These are phyloP conservation scores for Aptenodytes forsteri DNA, from an alignment of 2,113 vertebrate species.

Conservation along the genomic window DNA sequence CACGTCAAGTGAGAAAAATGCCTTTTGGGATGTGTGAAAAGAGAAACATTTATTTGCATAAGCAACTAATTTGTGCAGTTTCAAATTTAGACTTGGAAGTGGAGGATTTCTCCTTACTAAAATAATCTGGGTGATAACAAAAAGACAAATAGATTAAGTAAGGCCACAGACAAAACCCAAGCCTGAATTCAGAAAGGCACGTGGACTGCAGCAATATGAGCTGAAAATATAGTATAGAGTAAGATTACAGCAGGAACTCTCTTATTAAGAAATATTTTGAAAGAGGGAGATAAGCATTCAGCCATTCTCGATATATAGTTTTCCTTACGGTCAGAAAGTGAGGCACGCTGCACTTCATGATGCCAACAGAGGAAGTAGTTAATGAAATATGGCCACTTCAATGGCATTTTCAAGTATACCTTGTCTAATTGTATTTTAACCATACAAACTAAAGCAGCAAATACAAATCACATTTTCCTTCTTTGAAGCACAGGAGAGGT, in stretches of 20 bases:
- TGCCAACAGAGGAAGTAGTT: background rate
- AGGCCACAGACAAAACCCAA: background rate
- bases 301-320: background rate
- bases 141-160: background rate
- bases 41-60: background rate
- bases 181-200: background rate
- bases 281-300: background rate
- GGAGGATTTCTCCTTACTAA: background rate
- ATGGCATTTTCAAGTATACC: slow-evolving; percentile 76
- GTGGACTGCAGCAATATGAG: background rate
- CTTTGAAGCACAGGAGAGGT: slow-evolving; percentile 60
- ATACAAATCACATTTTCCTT: slow-evolving; percentile 68
- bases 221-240: background rate
- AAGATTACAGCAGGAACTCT: background rate
- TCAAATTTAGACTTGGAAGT: background rate
- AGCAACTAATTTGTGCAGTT: background rate
- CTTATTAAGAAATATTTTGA: background rate
- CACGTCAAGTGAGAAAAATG: background rate
- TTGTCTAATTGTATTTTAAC: slow-evolving; percentile 43
- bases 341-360: background rate
- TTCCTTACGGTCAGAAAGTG: background rate
- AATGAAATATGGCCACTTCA: slow-evolving; percentile 15
- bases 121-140: background rate
- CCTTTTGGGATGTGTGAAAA: background rate
- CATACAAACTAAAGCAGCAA: slow-evolving; percentile 72